Evolutionary conservation across 2,113 vertebrate genomes (phyloP).

Genomic region (Percina caprodes): DNA sequence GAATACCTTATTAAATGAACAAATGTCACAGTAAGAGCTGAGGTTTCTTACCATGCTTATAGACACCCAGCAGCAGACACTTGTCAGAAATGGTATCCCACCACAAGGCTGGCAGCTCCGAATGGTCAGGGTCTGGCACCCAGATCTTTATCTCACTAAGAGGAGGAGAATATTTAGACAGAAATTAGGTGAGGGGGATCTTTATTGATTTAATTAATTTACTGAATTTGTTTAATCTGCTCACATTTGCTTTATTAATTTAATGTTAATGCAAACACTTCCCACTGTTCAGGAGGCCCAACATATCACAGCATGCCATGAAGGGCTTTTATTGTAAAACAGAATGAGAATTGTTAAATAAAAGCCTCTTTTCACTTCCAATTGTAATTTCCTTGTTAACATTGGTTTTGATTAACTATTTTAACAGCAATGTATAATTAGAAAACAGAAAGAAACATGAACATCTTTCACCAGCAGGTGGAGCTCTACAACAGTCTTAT

Average conservation of each 20-base stretch:
- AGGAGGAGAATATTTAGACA: constrained; percentile 2
- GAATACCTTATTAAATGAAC: neutral
- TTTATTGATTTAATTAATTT: neutral
- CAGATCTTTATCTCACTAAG: constrained; percentile 95
- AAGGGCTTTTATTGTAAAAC: constrained; percentile 1
- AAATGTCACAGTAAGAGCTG: neutral
- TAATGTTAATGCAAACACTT: neutral
- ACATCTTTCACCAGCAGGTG: constrained; percentile 75
- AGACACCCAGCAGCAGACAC: constrained; percentile 95
- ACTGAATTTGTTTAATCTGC: neutral
- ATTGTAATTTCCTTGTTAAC: neutral
- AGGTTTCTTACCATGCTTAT: constrained; percentile 92
- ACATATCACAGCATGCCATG: neutral
- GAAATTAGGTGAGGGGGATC: neutral
- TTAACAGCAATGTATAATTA: neutral
- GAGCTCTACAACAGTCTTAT: constrained; percentile 55
- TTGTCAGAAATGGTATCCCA: constrained; percentile 96
- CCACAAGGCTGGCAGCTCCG: constrained; percentile 95
- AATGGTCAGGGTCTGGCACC: constrained; percentile 96
- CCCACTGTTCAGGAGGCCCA: neutral
- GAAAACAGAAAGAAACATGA: neutral
- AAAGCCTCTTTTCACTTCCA: neutral
- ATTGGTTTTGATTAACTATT: neutral
- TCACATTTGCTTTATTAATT: neutral
- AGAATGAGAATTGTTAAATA: neutral